A percentile compares a stretch with the other conserved stretches of the same genome.
phyloP scores from a whole-genome alignment of 1,140 invertebrate species.

The Homarus americanus region DNA sequence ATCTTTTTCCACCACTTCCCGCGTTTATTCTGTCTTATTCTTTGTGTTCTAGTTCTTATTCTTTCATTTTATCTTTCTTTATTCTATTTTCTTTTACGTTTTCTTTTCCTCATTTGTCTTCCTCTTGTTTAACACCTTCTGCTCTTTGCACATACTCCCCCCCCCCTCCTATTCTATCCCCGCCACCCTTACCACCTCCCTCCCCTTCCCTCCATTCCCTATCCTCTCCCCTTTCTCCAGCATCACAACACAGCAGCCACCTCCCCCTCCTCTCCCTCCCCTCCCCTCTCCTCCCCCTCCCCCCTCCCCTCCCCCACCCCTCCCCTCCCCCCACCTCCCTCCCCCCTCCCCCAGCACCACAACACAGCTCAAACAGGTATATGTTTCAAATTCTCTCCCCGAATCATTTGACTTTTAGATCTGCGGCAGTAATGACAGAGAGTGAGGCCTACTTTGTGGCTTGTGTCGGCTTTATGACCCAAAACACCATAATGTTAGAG shows the following conservation, averaged over 20 bases:
- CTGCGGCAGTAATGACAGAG: conserved; percentile 25
- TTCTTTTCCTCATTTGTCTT: not conserved
- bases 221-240: not conserved
- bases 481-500: no score
- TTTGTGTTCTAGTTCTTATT: no score
- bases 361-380: conserved; percentile 18
- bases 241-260: no score
- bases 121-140: not conserved
- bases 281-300: conserved; percentile 3
- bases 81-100: not conserved
- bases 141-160: not conserved
- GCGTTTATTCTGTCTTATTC: no score
- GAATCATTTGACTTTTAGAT: conserved; percentile 45
- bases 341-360: not conserved
- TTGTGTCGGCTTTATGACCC: not conserved
- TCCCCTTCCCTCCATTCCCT: not conserved
- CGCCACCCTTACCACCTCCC: not conserved
- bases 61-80: not conserved
- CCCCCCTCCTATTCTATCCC: no score
- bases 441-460: conserved; percentile 20
- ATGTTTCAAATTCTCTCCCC: conserved; percentile 31
- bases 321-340: conserved; percentile 23
- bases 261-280: conserved; percentile 10
- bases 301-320: not conserved
- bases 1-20: no score